Evolutionary conservation across 2,888 invertebrate species (phyloP), one percentile per base, ranked within the genome.

Genomic region (Rotaria sp.): DNA sequence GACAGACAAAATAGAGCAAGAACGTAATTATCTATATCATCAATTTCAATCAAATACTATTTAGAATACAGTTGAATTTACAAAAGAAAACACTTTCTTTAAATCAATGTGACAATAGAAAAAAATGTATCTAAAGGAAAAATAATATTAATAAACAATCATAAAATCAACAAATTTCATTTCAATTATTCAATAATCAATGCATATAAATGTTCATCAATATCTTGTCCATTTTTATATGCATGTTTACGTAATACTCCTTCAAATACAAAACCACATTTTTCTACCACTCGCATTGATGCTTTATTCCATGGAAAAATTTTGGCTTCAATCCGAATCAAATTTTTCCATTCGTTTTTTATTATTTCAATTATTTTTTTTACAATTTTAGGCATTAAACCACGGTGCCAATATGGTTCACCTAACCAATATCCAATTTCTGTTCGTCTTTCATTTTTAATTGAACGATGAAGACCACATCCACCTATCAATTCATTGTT

Each of bases 361-460:
- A 11, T 38, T 45, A 80, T 45, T 45, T 80, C 80, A n/a, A 80
- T 26, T 26, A 45, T 13, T 26, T 45, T 26, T 26, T n/a, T 10
- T 13, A 80, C n/a, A 21, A 80, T 21, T 26, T 26, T 24, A 13
- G 80, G 26, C 45, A 45, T 45, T 11, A 80, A 13, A 26, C 45
- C 80, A n/a, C 26, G 80, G n/a, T 35, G 24, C 41, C 80, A 80
- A 80, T 80, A 80, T 18, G 67, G 67, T 67, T 67, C 67, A 35
- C 18, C 67, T 67, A 67, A 67, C 67, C 67, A 67, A 67, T 67
- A 67, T 35, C 67, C 67, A 15, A 67, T 67, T 21, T 35, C 35
- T 5, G 21, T 18, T 35, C 15, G 21, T 10, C 35, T 30, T 18
- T 35, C 7, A 67, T 67, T 67, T 15, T 30, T 7, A 35, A 21